Conservation (phyloP, 2,888 invertebrate species). For the Anthophora plumipes region DNA sequence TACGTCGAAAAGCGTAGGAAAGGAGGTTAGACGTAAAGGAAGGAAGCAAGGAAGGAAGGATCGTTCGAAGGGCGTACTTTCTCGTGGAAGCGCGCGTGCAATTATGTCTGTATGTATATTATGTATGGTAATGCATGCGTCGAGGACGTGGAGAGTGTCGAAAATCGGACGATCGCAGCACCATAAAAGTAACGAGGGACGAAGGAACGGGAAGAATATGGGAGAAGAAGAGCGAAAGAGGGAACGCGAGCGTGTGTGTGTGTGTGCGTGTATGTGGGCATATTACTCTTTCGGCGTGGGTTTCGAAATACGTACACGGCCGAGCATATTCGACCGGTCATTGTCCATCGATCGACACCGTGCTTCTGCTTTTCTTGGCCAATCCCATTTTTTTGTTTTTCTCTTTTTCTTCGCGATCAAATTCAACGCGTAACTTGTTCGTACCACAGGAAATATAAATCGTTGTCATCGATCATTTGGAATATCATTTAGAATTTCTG, state of each 20-base stretch:
- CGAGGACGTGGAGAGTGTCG: slow-evolving; percentile 68
- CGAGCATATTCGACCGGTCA: slow-evolving; percentile 78
- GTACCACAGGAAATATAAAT: background rate
- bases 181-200: slow-evolving; percentile 61
- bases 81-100: slow-evolving; percentile 57
- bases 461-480: too few relatives aligned
- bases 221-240: slow-evolving; percentile 8
- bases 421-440: too few relatives aligned
- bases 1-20: too few relatives aligned
- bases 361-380: slow-evolving; percentile 8
- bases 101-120: slow-evolving; percentile 56
- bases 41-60: background rate
- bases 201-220: slow-evolving; percentile 32
- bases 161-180: slow-evolving; percentile 63
- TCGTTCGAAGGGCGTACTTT: slow-evolving; percentile 41
- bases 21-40: background rate
- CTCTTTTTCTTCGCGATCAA: too few relatives aligned
- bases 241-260: slow-evolving; percentile 45
- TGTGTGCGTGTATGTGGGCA: slow-evolving; percentile 68
- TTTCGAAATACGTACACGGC: slow-evolving; percentile 79
- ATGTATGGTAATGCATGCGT: slow-evolving; percentile 71
- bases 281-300: slow-evolving; percentile 76
- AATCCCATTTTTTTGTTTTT: background rate
- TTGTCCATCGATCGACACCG: slow-evolving; percentile 79
- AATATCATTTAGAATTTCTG: too few relatives aligned